phyloP scores from a whole-genome alignment of 1,140 invertebrate species.

The Neotoxoptera formosana region DNA sequence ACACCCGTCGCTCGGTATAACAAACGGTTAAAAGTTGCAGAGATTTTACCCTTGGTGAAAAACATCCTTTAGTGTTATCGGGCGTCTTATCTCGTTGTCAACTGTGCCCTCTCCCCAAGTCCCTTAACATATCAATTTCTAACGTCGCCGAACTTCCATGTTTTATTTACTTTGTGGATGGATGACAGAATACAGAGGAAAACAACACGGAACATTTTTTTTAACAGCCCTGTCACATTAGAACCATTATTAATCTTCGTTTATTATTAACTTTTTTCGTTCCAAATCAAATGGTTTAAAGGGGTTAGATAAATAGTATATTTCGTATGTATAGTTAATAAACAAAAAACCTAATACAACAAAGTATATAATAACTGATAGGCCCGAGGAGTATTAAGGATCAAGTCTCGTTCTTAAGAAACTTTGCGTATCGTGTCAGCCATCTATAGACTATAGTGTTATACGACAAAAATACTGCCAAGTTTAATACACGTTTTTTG shows the following conservation, averaged over 20 bases:
- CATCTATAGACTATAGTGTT: neutral
- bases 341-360: neutral
- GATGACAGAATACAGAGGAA: slow-evolving; percentile 30
- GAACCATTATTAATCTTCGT: slow-evolving; percentile 46
- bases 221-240: slow-evolving; percentile 30
- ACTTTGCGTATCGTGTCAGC: neutral
- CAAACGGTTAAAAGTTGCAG: slow-evolving; percentile 28
- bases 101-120: slow-evolving; percentile 22
- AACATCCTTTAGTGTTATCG: slow-evolving; percentile 54
- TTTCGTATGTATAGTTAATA: neutral
- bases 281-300: neutral
- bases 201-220: slow-evolving; percentile 22
- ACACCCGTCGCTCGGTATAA: slow-evolving; percentile 15
- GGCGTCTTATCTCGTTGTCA: slow-evolving; percentile 53
- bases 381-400: neutral
- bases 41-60: slow-evolving; percentile 40
- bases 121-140: slow-evolving; percentile 56
- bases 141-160: neutral
- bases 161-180: slow-evolving; percentile 28
- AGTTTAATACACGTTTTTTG: neutral
- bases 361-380: neutral
- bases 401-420: neutral
- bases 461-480: slow-evolving; percentile 8
- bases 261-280: slow-evolving; percentile 33
- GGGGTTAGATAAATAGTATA: neutral